Percentiles rank a stretch among this genome's conserved stretches.
Evolutionary conservation across 1,140 invertebrate genomes (phyloP).

Genomic region (Oryctes rhinoceros): DNA sequence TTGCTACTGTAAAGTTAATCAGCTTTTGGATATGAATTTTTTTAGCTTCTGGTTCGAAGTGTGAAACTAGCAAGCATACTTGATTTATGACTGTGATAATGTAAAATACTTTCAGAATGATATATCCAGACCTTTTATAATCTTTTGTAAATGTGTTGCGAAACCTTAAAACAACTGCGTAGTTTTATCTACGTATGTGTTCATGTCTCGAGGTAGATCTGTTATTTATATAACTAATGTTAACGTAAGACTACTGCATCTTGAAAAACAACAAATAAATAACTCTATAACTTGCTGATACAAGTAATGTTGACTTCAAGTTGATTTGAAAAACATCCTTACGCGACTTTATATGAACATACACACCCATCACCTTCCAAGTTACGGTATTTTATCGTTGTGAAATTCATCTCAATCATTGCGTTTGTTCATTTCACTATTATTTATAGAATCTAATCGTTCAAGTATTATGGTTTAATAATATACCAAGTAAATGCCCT

Average conservation of each 20-base stretch:
- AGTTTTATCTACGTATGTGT: background rate
- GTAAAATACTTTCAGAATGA: background rate
- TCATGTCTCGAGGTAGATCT: background rate
- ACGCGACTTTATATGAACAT: too few species aligned
- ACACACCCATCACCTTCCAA: too few species aligned
- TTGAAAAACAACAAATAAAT: too few species aligned
- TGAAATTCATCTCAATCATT: too few species aligned
- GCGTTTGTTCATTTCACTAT: too few species aligned
- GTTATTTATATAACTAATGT: background rate
- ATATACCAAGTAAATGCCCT: background rate
- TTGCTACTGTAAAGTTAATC: conserved; percentile 60
- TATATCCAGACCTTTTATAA: background rate
- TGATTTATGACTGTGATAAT: conserved; percentile 16
- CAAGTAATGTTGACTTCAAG: too few species aligned
- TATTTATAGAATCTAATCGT: too few species aligned
- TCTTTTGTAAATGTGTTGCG: background rate
- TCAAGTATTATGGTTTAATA: too few species aligned
- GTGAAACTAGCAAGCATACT: conserved; percentile 11
- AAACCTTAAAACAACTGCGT: background rate
- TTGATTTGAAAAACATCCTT: too few species aligned
- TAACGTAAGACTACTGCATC: too few species aligned
- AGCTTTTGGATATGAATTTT: conserved; percentile 36
- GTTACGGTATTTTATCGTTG: too few species aligned
- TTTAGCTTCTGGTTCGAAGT: conserved; percentile 39
- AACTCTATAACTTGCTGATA: too few species aligned